These are phyloP conservation scores for Dugesia japonica DNA, from an alignment of 2,888 invertebrate species.

Conservation along the genomic window DNA sequence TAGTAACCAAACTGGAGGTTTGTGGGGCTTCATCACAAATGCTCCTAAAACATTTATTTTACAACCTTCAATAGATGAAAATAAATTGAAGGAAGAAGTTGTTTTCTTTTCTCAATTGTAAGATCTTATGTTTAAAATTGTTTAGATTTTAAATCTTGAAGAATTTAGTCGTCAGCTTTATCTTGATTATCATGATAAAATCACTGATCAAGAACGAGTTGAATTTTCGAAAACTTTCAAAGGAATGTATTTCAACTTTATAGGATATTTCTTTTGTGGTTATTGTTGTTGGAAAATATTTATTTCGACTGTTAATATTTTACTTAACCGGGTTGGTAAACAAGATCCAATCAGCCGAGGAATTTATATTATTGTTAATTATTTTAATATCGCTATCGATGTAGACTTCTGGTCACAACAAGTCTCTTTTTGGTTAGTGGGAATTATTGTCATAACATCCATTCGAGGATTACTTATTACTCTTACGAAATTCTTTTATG, in stretches of 20 bases:
- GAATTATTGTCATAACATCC: constrained; percentile 91
- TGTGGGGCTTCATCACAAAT: constrained; percentile 8
- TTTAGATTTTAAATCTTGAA: constrained; percentile 70
- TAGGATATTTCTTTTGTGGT: constrained; percentile 91
- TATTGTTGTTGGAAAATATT: constrained; percentile 98
- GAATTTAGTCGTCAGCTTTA: constrained; percentile 82
- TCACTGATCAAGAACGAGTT: constrained; percentile 62
- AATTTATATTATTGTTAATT: constrained; percentile 83
- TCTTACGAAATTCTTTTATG: constrained; percentile 97
- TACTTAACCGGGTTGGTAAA: constrained; percentile 91
- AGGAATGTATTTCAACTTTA: constrained; percentile 89
- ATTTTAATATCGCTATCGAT: constrained; percentile 84
- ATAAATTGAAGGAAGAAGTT: constrained; percentile 5
- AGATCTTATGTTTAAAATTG: not conserved
- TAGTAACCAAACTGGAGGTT: not conserved
- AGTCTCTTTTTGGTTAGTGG: constrained; percentile 83
- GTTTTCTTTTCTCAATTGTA: not conserved
- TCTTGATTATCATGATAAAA: constrained; percentile 79
- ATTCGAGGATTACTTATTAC: constrained; percentile 85
- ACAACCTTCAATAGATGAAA: not conserved
- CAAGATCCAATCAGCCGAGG: constrained; percentile 92
- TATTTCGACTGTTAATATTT: constrained; percentile 86
- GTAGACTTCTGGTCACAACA: constrained; percentile 97
- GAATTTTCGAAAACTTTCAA: constrained; percentile 48
- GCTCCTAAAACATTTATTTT: not conserved